These are phyloP conservation scores for Condylostylus longicornis DNA, from an alignment of 1,140 invertebrate genomes.

Conservation along the genomic window DNA sequence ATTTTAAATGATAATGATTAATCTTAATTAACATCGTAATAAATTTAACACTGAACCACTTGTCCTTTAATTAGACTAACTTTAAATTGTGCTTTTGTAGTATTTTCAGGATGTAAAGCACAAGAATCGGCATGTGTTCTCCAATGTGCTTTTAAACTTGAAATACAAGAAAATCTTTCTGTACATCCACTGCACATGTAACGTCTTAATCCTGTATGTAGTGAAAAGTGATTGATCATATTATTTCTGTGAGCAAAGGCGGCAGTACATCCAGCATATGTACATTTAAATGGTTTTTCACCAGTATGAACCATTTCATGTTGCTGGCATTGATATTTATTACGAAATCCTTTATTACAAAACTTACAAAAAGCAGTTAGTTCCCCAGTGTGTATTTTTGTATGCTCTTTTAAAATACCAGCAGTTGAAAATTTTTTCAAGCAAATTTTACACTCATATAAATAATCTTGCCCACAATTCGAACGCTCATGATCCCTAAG, in stretches of 20 bases:
- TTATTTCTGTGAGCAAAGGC: slow-evolving; percentile 38
- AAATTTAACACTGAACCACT: too few species aligned
- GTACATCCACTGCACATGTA: slow-evolving; percentile 35
- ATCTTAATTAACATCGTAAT: too few species aligned
- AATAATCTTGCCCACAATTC: slow-evolving; percentile 27
- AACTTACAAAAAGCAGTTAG: slow-evolving; percentile 30
- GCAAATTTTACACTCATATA: slow-evolving; percentile 29
- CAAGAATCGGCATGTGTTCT: slow-evolving; percentile 28
- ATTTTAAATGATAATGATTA: too few species aligned
- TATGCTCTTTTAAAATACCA: slow-evolving; percentile 30
- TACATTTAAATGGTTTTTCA: slow-evolving; percentile 52
- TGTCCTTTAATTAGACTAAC: too few species aligned
- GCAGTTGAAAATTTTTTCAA: slow-evolving; percentile 30
- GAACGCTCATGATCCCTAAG: slow-evolving; percentile 30
- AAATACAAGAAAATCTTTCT: slow-evolving; percentile 35
- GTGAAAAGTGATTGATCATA: slow-evolving; percentile 34
- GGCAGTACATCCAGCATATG: slow-evolving; percentile 32
- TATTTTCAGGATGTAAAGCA: slow-evolving; percentile 22
- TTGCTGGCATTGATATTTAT: slow-evolving; percentile 51
- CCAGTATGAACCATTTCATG: slow-evolving; percentile 49
- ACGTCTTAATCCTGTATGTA: slow-evolving; percentile 38
- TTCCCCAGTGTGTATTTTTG: slow-evolving; percentile 28
- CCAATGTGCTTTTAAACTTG: slow-evolving; percentile 34
- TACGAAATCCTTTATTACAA: slow-evolving; percentile 32
- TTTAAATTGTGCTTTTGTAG: too few species aligned